Conservation (phyloP, 2,888 invertebrate species). For the Tribolium freemani region DNA sequence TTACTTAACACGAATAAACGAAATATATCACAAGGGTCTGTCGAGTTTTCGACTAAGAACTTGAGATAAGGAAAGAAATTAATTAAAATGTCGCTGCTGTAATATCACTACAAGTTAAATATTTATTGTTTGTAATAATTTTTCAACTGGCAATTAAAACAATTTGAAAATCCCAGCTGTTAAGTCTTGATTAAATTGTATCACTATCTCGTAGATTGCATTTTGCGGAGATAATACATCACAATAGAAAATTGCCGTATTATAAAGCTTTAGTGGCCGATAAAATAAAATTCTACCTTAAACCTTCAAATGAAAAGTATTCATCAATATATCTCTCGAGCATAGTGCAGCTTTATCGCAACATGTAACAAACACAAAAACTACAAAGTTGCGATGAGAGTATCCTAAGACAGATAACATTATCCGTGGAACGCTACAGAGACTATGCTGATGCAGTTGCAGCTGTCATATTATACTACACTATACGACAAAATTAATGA, state of each 20-base stretch:
- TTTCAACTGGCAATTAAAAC: neutral
- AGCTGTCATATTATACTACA: slow-evolving; percentile 7
- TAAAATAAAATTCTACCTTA: slow-evolving; percentile 35
- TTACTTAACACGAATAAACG: slow-evolving; percentile 58
- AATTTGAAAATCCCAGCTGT: neutral
- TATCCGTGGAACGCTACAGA: neutral
- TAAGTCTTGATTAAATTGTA: slow-evolving; percentile 29
- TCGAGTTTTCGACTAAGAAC: slow-evolving; percentile 55
- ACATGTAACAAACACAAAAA: slow-evolving; percentile 20
- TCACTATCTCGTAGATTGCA: slow-evolving; percentile 35
- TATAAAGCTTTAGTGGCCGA: slow-evolving; percentile 42
- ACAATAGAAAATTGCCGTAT: slow-evolving; percentile 39
- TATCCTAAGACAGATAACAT: neutral
- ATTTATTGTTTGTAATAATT: slow-evolving; percentile 55
- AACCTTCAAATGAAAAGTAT: slow-evolving; percentile 33
- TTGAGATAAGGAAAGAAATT: slow-evolving; percentile 59
- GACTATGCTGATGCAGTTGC: slow-evolving; percentile 17
- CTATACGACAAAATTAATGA: slow-evolving; percentile 3
- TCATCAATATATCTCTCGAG: slow-evolving; percentile 29
- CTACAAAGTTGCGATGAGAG: slow-evolving; percentile 17
- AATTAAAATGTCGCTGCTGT: slow-evolving; percentile 57
- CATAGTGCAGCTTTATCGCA: slow-evolving; percentile 19
- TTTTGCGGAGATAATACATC: slow-evolving; percentile 22
- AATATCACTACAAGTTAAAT: slow-evolving; percentile 50
- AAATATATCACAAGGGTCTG: slow-evolving; percentile 58